Evolutionary conservation across 2,888 invertebrate genomes (phyloP).

Genomic region (Dicyrtoma fusca): DNA sequence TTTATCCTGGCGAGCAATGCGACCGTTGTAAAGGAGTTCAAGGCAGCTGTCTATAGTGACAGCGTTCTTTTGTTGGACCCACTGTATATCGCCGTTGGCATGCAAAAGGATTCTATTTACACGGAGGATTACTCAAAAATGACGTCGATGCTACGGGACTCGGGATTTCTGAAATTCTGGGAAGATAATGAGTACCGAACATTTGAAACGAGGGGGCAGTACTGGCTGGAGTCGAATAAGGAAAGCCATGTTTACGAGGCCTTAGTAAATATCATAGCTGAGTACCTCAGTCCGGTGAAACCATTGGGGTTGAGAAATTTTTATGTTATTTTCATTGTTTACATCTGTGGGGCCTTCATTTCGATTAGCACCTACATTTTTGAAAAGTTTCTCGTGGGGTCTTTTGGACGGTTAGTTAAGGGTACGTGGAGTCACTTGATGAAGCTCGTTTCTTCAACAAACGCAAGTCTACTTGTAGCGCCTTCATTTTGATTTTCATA

Average conservation of each 20-base stretch:
- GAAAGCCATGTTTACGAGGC: no score
- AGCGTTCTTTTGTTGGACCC: constrained; percentile 9
- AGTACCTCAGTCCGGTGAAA: constrained; percentile 11
- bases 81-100: constrained; percentile 12
- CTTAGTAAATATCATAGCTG: no score
- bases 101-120: constrained; percentile 12
- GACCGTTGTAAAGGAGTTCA: constrained; percentile 3
- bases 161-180: constrained; percentile 11
- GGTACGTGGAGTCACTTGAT: no score
- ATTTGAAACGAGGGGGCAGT: not conserved
- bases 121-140: constrained; percentile 1
- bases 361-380: no score
- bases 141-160: constrained; percentile 7
- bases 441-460: no score
- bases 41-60: constrained; percentile 13
- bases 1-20: constrained; percentile 22
- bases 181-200: not conserved
- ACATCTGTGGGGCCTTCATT: no score
- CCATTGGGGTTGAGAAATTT: constrained; percentile 6
- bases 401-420: no score
- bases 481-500: no score
- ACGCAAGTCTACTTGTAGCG: no score
- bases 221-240: not conserved
- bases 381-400: no score
- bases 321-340: not conserved